Percentiles rank a stretch among this genome's conserved stretches.
Conservation (phyloP, 2,797 vertebrate species). For the Loriculus beryllinus region DNA sequence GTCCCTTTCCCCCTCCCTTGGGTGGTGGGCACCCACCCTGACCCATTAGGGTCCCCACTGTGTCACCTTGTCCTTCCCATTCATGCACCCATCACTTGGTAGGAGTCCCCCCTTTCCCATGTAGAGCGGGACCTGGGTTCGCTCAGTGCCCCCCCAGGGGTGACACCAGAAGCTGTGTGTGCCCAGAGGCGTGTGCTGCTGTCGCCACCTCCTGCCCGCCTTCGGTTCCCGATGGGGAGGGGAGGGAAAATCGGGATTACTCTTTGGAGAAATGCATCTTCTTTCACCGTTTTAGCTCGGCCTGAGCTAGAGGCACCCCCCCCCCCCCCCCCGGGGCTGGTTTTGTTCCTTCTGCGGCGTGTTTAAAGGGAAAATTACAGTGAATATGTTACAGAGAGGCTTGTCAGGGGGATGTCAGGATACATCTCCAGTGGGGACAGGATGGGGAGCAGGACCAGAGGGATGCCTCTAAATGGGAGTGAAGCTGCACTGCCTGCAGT, state of each 20-base stretch:
- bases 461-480: not conserved
- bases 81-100: fast-evolving
- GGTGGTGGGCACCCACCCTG: not conserved
- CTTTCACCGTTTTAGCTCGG: not conserved
- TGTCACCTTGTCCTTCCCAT: not conserved
- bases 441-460: not conserved
- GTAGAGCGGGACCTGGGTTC: fast-evolving
- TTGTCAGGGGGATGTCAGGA: not conserved
- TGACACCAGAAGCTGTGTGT: not conserved
- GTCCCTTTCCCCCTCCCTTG: not conserved
- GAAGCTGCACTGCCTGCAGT: fast-evolving
- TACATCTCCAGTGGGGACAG: not conserved
- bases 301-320: not conserved
- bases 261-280: slow-evolving; percentile 39
- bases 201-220: not conserved
- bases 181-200: not conserved
- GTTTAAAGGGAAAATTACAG: not conserved
- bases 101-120: not conserved
- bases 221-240: fast-evolving
- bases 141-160: not conserved
- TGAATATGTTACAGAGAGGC: not conserved
- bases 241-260: not conserved
- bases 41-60: not conserved
- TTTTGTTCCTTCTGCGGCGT: not conserved
- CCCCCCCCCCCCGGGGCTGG: fast-evolving